phyloP scores from a whole-genome alignment of 2,113 vertebrate species.

The Lipotes vexillifer region DNA sequence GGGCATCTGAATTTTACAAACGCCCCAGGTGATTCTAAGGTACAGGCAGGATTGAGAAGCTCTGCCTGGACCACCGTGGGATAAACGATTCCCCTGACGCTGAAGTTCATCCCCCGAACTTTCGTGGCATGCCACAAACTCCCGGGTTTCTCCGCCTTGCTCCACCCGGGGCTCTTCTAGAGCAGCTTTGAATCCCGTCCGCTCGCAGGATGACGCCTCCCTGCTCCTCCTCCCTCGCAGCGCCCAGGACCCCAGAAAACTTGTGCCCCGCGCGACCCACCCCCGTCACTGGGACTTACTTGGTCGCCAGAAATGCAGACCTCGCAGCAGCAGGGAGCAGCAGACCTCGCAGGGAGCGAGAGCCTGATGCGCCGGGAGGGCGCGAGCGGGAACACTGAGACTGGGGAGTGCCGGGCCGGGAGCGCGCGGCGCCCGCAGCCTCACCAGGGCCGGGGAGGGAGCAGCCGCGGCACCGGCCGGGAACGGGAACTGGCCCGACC shows the following conservation, averaged over 20 bases:
- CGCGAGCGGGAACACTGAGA: background rate
- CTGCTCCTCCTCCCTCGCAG: accelerated
- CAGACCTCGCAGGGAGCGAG: background rate
- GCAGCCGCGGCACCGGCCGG: background rate
- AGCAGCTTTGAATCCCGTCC: background rate
- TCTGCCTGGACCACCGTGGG: background rate
- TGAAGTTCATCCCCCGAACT: background rate
- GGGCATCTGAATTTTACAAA: background rate
- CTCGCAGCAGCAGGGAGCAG: background rate
- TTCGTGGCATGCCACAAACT: background rate
- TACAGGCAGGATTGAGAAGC: background rate
- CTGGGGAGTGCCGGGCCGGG: background rate
- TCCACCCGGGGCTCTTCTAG: background rate
- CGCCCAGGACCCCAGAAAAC: background rate
- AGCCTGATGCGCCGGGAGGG: background rate
- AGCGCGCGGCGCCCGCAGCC: background rate
- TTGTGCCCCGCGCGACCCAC: background rate
- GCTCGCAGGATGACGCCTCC: background rate
- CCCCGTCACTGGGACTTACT: background rate
- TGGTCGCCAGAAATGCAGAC: background rate
- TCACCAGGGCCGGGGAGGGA: background rate
- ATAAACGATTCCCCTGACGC: background rate
- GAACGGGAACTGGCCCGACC: background rate
- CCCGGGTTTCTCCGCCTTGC: accelerated
- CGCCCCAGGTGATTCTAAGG: background rate